Evolutionary conservation across 2,888 invertebrate genomes (phyloP).

Genomic region (Elysia crispata): DNA sequence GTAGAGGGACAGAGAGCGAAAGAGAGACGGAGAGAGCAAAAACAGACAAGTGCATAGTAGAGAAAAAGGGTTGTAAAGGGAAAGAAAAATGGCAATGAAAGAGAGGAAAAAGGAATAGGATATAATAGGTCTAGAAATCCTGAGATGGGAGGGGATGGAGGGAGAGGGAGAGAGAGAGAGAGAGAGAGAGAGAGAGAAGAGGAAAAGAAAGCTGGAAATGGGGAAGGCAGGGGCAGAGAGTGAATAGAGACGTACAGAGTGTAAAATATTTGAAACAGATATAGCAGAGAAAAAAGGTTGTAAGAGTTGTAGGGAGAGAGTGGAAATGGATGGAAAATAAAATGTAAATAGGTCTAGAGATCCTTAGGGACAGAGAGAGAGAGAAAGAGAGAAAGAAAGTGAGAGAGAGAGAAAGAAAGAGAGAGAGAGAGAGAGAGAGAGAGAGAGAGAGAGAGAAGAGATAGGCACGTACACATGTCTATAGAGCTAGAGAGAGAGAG

Average conservation of each 20-base stretch:
- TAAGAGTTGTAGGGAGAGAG: conserved; percentile 10
- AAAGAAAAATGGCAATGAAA: background rate
- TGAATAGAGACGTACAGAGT: background rate
- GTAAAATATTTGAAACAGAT: no score
- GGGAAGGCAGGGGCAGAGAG: conserved; percentile 1
- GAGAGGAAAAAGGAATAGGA: background rate
- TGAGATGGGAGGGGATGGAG: background rate
- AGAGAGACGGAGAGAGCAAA: conserved; percentile 1
- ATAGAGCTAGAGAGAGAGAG: conserved; percentile 12
- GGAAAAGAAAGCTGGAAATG: background rate
- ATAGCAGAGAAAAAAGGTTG: background rate
- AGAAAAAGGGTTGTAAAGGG: background rate
- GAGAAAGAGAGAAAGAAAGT: conserved; percentile 11
- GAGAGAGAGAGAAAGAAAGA: background rate
- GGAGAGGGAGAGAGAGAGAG: background rate
- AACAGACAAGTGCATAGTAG: background rate
- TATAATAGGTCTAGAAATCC: background rate
- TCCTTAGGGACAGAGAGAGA: background rate
- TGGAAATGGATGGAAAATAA: no score
- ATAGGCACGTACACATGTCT: background rate
- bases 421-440: conserved; percentile 24
- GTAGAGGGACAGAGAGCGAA: background rate
- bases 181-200: background rate
- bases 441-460: conserved; percentile 11
- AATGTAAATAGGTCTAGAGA: no score